Evolutionary conservation across 2,888 invertebrate species (phyloP), one percentile per base, ranked within the genome.

Genomic region (Mesorhabditis spiculigera): DNA sequence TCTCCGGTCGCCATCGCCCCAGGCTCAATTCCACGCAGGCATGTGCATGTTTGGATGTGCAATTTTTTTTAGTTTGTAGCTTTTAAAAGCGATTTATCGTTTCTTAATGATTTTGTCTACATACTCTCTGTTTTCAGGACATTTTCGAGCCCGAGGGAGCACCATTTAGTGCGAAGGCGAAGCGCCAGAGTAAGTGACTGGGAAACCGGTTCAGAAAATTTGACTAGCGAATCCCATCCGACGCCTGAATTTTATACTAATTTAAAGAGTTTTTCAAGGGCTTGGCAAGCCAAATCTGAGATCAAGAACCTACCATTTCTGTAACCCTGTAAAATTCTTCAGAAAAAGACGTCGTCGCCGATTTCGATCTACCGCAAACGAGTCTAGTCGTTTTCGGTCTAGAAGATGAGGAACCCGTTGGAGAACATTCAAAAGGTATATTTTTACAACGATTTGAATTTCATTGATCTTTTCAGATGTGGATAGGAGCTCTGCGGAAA

Each of bases 341-440:
- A 50, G 58, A 50, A 13, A 50, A 50, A 63, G 72, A 76, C 50
- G 73, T 76, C 13, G 78, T 79, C n/a, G 80, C 78, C 43, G 80
- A 80, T 45, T 73, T 80, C 58, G 80, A 80, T 68, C 72, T 80
- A 4, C 80, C 80, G 2, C 78, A 80, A 69, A 73, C 71, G 62
- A 75, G 78, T 1, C 73, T 80, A 41, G 71, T 79, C 50, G 80
- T 80, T 4, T 75, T 80, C 45, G 80, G 78, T 13, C 65, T 80
- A n/a, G 80, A 80, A 50, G 80, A 80, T 41, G 71, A 71, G 43
- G 75, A 74, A 28, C 75, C 73, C n/a, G 70, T 71, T 16, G 74
- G 64, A 28, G 72, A 73, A 10, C 58, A 50, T 50, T 50, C 58
- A 50, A 50, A 50, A 50, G n/a, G 58, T 50, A 13, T 50, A n/a